Conservation (phyloP, 2,888 invertebrate species). For the Trisateles emortualis region DNA sequence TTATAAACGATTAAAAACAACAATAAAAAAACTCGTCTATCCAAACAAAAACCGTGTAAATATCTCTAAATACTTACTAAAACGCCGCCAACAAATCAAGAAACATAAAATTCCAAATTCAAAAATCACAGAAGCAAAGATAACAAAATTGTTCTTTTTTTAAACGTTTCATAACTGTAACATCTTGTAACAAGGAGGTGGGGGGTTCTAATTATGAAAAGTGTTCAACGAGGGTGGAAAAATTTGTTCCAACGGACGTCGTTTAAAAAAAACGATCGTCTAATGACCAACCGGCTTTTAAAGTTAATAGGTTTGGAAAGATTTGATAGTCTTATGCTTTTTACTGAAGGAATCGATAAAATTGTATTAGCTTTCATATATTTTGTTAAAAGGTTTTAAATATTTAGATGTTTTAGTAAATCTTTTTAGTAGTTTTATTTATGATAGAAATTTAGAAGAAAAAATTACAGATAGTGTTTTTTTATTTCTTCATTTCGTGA, state of each 20-base stretch:
- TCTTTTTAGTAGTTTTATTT: too few relatives aligned
- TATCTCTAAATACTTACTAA: neutral
- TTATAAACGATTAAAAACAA: too few relatives aligned
- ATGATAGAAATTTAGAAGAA: too few relatives aligned
- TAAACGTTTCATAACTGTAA: conserved; percentile 62
- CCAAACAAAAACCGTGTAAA: neutral
- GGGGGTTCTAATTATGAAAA: conserved; percentile 84
- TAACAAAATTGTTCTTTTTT: conserved; percentile 71
- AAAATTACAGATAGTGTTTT: too few relatives aligned
- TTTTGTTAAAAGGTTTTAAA: conserved; percentile 2
- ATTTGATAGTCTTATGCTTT: conserved; percentile 57
- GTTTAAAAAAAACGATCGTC: conserved; percentile 80
- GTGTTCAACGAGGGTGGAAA: conserved; percentile 78
- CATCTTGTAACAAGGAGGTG: conserved; percentile 80
- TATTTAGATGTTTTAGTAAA: neutral
- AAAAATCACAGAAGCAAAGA: conserved; percentile 48
- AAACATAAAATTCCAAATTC: conserved; percentile 16
- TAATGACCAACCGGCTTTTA: conserved; percentile 83
- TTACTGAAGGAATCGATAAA: conserved; percentile 37
- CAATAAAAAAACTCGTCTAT: neutral
- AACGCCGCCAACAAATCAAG: neutral
- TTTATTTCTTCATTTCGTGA: too few relatives aligned
- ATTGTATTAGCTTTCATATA: conserved; percentile 25
- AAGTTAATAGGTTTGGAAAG: conserved; percentile 83
- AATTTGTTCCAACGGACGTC: conserved; percentile 68